Conservation (phyloP, 2,888 invertebrate genomes). For the Holacanthella duospinosa region DNA sequence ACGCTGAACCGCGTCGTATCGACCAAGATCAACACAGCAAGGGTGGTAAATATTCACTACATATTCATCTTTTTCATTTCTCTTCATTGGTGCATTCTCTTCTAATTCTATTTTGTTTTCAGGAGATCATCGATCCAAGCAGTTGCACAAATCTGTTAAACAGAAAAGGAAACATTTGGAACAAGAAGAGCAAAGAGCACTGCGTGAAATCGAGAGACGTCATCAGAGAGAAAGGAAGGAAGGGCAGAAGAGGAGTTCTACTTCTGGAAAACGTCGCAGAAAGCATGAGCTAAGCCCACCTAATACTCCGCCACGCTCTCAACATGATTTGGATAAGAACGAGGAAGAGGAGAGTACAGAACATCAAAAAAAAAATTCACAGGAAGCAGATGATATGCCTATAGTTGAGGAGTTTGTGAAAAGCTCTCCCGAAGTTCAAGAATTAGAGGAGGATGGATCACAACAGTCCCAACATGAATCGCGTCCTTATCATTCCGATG, state of each 20-base stretch:
- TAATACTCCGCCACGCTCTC: conserved; percentile 10
- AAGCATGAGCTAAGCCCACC: conserved; percentile 26
- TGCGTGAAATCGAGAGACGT: conserved; percentile 40
- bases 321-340: conserved; percentile 25
- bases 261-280: conserved; percentile 16
- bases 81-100: too few relatives aligned
- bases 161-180: conserved; percentile 48
- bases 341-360: conserved; percentile 33
- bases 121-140: conserved; percentile 21
- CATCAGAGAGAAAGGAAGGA: conserved; percentile 27
- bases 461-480: conserved; percentile 25
- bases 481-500: conserved; percentile 13
- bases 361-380: conserved; percentile 38
- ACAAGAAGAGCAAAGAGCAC: conserved; percentile 44
- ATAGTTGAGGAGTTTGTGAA: conserved; percentile 35
- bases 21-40: background rate
- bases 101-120: background rate
- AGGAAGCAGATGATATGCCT: conserved; percentile 43
- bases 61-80: too few relatives aligned
- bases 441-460: conserved; percentile 39
- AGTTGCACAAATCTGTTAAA: conserved; percentile 16
- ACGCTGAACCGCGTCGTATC: background rate
- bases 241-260: conserved; percentile 13
- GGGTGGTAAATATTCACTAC: conserved; percentile 11
- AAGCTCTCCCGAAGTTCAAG: conserved; percentile 39